Evolutionary conservation across 2,113 vertebrate genomes (phyloP), one percentile per base, ranked within the genome.

Genomic region (Pongo pygmaeus): DNA sequence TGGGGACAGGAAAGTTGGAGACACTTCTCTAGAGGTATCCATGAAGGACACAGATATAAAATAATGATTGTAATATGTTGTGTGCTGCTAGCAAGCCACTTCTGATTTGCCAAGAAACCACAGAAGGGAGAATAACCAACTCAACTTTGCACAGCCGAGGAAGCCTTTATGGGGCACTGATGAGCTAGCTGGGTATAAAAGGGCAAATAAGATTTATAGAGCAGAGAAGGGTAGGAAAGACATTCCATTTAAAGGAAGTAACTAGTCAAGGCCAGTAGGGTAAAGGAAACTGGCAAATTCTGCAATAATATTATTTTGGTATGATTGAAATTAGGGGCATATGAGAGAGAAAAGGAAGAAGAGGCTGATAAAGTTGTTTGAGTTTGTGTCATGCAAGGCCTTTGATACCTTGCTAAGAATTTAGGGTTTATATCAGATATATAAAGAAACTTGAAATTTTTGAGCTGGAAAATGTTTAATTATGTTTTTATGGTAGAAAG

Each of bases 131-230:
- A 83, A 72, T 14, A 84, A 48, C 9, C n/a, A 72, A 84, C 38
- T 90, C 69, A 92, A n/a, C 17, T 8, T 61, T 46, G 18, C 23
- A 88, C 20, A 69, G 10, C 25, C 27, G 17, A 94, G 14, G n/a
- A 92, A 67, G 27, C 6, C 14, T 38, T 94, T 32, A 16, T 14
- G 13, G 11, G 9, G 52, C 30, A 43, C 8, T 46, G 91, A 64
- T 50, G 89, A 74, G 64, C 46, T 10, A 94, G 89, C 52, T 94
- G 59, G 85, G 59, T 94, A 89, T 97, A 69, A 94, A 96, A 93
- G 3, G 55, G 8, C 6, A 83, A 96, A 6, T 81, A 46, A 74
- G 35, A 97, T 38, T 69, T 12, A 86, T 0, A 72, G 32, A 17
- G 1, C 17, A 90, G 32, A 85, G 57, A 59, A 70, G 6, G 57